Evolutionary conservation across 1,140 invertebrate genomes (phyloP).

Genomic region (Papilio helenus): DNA sequence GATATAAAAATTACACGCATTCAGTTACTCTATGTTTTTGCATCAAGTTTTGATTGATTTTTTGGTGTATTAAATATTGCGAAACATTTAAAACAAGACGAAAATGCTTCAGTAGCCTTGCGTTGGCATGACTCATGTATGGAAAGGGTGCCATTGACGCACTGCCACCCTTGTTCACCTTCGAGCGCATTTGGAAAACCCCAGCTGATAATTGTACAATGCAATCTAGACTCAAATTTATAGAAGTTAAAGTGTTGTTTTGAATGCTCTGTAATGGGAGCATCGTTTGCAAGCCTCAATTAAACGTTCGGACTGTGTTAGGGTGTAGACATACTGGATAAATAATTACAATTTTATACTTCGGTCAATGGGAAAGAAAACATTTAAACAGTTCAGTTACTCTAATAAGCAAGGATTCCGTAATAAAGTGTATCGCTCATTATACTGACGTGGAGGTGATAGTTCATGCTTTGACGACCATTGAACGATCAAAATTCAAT

Average conservation of each 20-base stretch:
- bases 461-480: too few species aligned
- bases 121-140: slow-evolving; percentile 5
- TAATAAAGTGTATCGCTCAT: too few species aligned
- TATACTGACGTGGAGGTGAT: too few species aligned
- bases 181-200: slow-evolving; percentile 26
- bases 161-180: slow-evolving; percentile 24
- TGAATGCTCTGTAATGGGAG: neutral
- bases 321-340: neutral
- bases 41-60: neutral
- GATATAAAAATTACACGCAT: too few species aligned
- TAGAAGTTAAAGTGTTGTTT: neutral
- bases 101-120: neutral
- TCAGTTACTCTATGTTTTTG: too few species aligned
- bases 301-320: neutral
- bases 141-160: slow-evolving; percentile 26
- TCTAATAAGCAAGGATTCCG: too few species aligned
- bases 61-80: neutral
- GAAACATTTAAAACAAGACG: neutral
- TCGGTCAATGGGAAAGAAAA: too few species aligned
- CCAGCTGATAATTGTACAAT: neutral
- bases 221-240: neutral
- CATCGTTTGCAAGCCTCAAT: neutral
- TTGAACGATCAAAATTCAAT: too few species aligned
- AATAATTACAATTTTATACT: neutral
- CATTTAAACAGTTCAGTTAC: too few species aligned